Conservation (phyloP, 2,888 invertebrate genomes). For the Malthinus seriepunctatus region DNA sequence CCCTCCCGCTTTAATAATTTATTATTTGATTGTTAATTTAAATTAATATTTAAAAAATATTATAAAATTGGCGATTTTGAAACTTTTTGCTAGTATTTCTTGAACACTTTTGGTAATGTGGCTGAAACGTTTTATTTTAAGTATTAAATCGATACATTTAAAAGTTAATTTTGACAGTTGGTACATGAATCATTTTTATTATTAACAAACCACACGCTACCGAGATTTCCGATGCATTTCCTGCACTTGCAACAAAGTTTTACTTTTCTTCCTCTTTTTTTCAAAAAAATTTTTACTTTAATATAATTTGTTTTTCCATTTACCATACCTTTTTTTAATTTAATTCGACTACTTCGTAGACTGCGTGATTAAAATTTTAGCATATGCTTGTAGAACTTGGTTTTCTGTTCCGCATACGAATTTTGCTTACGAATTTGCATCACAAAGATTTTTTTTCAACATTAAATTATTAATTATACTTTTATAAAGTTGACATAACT, state of each 20-base stretch:
- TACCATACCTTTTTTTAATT: constrained; percentile 30
- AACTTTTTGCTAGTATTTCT: no score
- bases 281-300: constrained; percentile 17
- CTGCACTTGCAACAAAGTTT: constrained; percentile 15
- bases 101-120: constrained; percentile 1
- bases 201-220: constrained; percentile 22
- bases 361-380: constrained; percentile 32
- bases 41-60: no score
- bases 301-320: constrained; percentile 32
- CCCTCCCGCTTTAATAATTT: no score
- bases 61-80: no score
- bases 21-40: no score
- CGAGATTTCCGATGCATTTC: constrained; percentile 31
- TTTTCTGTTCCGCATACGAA: constrained; percentile 22
- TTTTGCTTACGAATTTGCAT: constrained; percentile 25
- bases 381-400: constrained; percentile 19
- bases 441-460: constrained; percentile 23
- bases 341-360: constrained; percentile 27
- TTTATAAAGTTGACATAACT: no score
- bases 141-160: neutral
- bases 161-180: constrained; percentile 9
- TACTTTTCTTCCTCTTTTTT: constrained; percentile 16
- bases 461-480: constrained; percentile 23
- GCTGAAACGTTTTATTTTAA: neutral
- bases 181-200: constrained; percentile 28